phyloP scores from a whole-genome alignment of 2,113 vertebrate species.

The Planiliza haematocheilus region DNA sequence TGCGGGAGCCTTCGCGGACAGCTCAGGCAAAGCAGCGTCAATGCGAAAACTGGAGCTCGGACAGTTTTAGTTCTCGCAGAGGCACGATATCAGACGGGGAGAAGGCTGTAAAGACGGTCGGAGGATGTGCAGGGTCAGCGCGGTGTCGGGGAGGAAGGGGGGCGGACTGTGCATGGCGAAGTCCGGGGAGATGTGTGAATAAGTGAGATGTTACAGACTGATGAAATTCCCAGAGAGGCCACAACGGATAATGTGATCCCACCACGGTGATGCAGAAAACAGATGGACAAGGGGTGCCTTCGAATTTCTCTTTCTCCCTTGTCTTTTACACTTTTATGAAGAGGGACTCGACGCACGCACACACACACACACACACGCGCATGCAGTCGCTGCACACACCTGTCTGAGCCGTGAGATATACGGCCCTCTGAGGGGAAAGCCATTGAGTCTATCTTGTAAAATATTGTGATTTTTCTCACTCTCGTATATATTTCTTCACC shows the following conservation, averaged over 20 bases:
- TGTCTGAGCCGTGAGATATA: slow-evolving; percentile 68
- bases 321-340: slow-evolving; percentile 33
- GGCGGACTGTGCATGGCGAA: slow-evolving; percentile 39
- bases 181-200: slow-evolving; percentile 74
- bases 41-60: slow-evolving; percentile 11
- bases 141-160: slow-evolving; percentile 50
- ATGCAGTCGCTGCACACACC: slow-evolving; percentile 61
- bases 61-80: slow-evolving; percentile 46
- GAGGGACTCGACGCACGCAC: not conserved
- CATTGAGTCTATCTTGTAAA: slow-evolving; percentile 68
- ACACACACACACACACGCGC: slow-evolving; percentile 45
- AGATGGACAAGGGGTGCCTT: slow-evolving; percentile 72
- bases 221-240: slow-evolving; percentile 83
- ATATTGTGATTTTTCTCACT: slow-evolving; percentile 68
- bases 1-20: slow-evolving; percentile 22
- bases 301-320: slow-evolving; percentile 41
- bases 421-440: slow-evolving; percentile 64
- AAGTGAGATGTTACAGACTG: slow-evolving; percentile 83
- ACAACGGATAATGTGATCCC: slow-evolving; percentile 76
- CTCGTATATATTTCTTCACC: slow-evolving; percentile 52
- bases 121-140: slow-evolving; percentile 56
- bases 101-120: slow-evolving; percentile 25
- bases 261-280: slow-evolving; percentile 79
- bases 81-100: slow-evolving; percentile 10
- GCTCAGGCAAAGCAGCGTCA: slow-evolving; percentile 20